Base-by-base conservation (phyloP, 1,140 invertebrate species). In the Liolophura sinensis region DNA sequence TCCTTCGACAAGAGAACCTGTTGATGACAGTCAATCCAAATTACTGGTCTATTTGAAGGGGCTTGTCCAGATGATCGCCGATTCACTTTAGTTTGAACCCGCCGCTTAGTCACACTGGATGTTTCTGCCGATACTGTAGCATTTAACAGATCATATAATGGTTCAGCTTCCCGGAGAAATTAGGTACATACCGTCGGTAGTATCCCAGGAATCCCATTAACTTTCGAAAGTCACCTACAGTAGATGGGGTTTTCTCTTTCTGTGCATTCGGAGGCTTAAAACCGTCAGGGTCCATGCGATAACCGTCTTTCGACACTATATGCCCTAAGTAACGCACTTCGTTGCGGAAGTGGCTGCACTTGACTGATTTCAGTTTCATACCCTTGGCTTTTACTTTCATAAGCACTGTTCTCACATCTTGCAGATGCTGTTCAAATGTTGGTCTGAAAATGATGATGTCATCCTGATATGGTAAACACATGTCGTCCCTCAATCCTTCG, bases 141-240 rank as follows among this genome's bases (percentile, higher is more conserved):
- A n/a, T 79, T 67, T 22, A 65, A 56, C n/a, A 69, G 54, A 7
- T 65, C 50, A 56, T 65, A 63, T 18, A 69, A 55, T 22, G 15
- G 48, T 68, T 67, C n/a, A 65, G 60, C 40, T 48, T 40, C 7
- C 68, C 16, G 12, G 82, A 82, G 78, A 74, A 71, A 60, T 78
- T 75, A 63, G 65, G 78, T 27, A 87, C 75, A 69, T 84, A 86
- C 63, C 73, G 69, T 1, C 79, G 55, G 66, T 82, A 82, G 65
- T 83, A 86, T 50, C 79, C 77, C 31, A 82, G 48, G 22, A 88
- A 70, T 5, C 87, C 87, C 0, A 88, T 46, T 64, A 88, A 85
- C 48, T 77, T 47, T 56, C 82, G 67, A 0, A 88, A 24, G 47
- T 86, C 79, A 47, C 80, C 79, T 6, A 79, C 65, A 62, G 67